phyloP scores from a whole-genome alignment of 23 tunicate genomes.

The Pegea sp. region DNA sequence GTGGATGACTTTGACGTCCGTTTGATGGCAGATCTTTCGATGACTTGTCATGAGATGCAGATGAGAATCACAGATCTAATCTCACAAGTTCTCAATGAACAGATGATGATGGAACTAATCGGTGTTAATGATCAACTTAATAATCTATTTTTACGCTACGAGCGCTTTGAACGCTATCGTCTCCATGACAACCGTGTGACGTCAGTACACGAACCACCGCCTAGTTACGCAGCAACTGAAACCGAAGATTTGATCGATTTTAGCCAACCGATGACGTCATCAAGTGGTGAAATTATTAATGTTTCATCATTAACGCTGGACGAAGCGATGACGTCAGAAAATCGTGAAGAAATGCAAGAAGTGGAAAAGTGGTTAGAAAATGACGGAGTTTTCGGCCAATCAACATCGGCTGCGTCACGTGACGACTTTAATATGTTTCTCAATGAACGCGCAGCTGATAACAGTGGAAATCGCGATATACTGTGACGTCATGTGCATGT shows the following conservation, averaged over 20 bases:
- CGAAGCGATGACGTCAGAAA: no score
- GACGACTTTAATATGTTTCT: neutral
- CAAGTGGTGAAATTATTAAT: no score
- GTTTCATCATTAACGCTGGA: no score
- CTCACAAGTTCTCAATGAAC: constrained; percentile 56
- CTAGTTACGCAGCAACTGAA: constrained; percentile 78
- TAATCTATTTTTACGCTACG: constrained; percentile 67
- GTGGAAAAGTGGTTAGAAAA: neutral
- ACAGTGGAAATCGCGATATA: neutral
- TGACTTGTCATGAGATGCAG: constrained; percentile 64
- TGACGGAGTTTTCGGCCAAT: neutral
- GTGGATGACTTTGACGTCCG: constrained; percentile 47
- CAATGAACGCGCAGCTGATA: neutral
- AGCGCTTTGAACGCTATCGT: constrained; percentile 55
- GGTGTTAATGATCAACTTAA: constrained; percentile 67
- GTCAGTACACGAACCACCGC: constrained; percentile 97
- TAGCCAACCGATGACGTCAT: no score
- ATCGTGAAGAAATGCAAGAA: neutral
- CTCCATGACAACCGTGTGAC: no score
- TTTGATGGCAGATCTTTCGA: constrained; percentile 24
- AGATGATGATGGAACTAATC: constrained; percentile 44
- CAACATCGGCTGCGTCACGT: neutral
- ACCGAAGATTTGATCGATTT: constrained; percentile 66
- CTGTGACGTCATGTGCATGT: neutral
- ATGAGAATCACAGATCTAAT: constrained; percentile 54